Conservation (phyloP, 2,888 invertebrate genomes). For the Acanthacorydalis orientalis region DNA sequence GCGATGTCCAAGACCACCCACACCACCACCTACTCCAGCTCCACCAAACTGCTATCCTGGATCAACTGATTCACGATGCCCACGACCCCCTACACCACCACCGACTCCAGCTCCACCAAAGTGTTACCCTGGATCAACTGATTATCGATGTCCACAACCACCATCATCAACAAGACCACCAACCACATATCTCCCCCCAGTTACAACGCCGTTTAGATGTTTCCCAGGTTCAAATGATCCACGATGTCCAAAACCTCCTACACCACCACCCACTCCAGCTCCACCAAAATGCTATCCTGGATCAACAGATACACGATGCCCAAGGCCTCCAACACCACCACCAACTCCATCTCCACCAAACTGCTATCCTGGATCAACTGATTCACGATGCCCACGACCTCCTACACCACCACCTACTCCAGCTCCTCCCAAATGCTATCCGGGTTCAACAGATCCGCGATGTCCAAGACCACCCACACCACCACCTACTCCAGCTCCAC, state of each 20-base stretch:
- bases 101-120: slow-evolving; percentile 11
- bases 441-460: slow-evolving; percentile 18
- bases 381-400: slow-evolving; percentile 11
- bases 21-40: no score
- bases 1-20: slow-evolving; percentile 20
- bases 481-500: slow-evolving; percentile 8
- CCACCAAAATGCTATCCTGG: slow-evolving; percentile 18
- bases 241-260: slow-evolving; percentile 16
- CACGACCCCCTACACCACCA: slow-evolving; percentile 11
- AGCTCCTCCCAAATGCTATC: slow-evolving; percentile 13
- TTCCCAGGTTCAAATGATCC: slow-evolving; percentile 22
- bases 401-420: slow-evolving; percentile 11
- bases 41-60: slow-evolving; percentile 16
- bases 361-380: slow-evolving; percentile 17
- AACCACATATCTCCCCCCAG: slow-evolving; percentile 15
- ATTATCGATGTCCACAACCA: slow-evolving; percentile 19
- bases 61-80: slow-evolving; percentile 14
- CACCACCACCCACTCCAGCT: slow-evolving; percentile 9
- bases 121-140: slow-evolving; percentile 15
- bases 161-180: slow-evolving; percentile 14
- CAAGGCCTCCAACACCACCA: slow-evolving; percentile 15
- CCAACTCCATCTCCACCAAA: slow-evolving; percentile 15
- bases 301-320: slow-evolving; percentile 18
- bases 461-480: slow-evolving; percentile 9
- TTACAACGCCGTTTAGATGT: slow-evolving; percentile 15